These are phyloP conservation scores for Hippocampus abdominalis DNA, from an alignment of 2,113 vertebrate species.

Conservation along the genomic window DNA sequence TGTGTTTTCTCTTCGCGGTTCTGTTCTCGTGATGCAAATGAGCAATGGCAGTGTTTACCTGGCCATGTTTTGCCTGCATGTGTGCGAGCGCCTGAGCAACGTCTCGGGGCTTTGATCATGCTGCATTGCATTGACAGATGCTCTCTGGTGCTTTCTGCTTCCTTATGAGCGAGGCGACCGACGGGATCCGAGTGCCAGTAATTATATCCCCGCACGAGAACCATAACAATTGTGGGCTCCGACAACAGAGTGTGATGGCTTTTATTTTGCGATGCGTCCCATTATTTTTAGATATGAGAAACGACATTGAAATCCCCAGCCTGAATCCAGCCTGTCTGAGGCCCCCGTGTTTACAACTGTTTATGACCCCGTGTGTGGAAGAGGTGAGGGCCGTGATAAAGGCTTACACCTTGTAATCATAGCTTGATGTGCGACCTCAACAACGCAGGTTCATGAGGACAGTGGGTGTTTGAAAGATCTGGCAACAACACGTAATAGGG, in stretches of 20 bases:
- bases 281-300: constrained; percentile 65
- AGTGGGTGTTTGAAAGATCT: constrained; percentile 12
- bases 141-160: constrained; percentile 68
- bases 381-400: constrained; percentile 55
- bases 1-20: constrained; percentile 61
- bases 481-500: neutral
- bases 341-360: constrained; percentile 56
- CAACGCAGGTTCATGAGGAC: constrained; percentile 13
- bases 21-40: constrained; percentile 66
- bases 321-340: constrained; percentile 11
- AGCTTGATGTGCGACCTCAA: constrained; percentile 53
- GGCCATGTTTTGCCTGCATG: constrained; percentile 46
- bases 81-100: constrained; percentile 14
- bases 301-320: constrained; percentile 56
- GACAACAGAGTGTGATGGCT: constrained; percentile 55
- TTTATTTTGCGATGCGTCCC: constrained; percentile 57
- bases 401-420: constrained; percentile 63
- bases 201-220: constrained; percentile 61
- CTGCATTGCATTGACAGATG: constrained; percentile 68
- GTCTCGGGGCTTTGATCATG: constrained; percentile 67
- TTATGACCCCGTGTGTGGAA: constrained; percentile 42
- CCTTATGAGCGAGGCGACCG: constrained; percentile 62
- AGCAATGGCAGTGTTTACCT: constrained; percentile 68
- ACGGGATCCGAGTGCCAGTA: constrained; percentile 65
- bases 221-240: constrained; percentile 58